Percentiles rank a stretch among this genome's conserved stretches.
Evolutionary conservation across 2,888 invertebrate species (phyloP).

Genomic region (Elgonia sp.): DNA sequence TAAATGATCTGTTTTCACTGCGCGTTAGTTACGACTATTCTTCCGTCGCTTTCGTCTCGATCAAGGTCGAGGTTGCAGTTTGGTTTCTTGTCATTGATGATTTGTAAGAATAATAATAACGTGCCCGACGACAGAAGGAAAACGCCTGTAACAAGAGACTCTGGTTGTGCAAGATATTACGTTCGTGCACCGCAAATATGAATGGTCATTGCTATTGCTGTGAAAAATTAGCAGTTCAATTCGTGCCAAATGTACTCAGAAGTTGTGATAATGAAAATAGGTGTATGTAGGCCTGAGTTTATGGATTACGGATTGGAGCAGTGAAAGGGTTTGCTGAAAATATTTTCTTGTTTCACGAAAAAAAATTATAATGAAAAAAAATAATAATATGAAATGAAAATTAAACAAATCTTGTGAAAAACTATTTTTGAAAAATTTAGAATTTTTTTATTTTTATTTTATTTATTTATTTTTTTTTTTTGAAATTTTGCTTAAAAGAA

Average conservation of each 20-base stretch:
- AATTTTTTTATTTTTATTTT: too few species aligned
- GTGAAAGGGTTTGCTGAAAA: background rate
- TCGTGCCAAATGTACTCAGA: conserved; percentile 35
- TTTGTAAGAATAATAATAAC: conserved; percentile 50
- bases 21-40: background rate
- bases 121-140: conserved; percentile 37
- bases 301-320: conserved; percentile 23
- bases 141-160: conserved; percentile 48
- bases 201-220: conserved; percentile 21
- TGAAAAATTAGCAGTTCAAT: conserved; percentile 32
- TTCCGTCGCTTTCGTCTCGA: conserved; percentile 51
- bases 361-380: too few species aligned
- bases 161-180: conserved; percentile 43
- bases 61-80: conserved; percentile 69
- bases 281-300: background rate
- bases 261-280: conserved; percentile 6
- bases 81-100: conserved; percentile 63
- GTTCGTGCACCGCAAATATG: conserved; percentile 33
- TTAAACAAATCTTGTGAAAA: too few species aligned
- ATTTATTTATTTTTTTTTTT: too few species aligned
- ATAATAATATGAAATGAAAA: too few species aligned
- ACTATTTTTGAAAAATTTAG: too few species aligned
- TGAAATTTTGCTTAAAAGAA: too few species aligned
- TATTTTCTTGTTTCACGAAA: background rate
- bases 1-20: conserved; percentile 46